Evolutionary conservation across 2,113 vertebrate species (phyloP).

Genomic region (Procavia capensis): DNA sequence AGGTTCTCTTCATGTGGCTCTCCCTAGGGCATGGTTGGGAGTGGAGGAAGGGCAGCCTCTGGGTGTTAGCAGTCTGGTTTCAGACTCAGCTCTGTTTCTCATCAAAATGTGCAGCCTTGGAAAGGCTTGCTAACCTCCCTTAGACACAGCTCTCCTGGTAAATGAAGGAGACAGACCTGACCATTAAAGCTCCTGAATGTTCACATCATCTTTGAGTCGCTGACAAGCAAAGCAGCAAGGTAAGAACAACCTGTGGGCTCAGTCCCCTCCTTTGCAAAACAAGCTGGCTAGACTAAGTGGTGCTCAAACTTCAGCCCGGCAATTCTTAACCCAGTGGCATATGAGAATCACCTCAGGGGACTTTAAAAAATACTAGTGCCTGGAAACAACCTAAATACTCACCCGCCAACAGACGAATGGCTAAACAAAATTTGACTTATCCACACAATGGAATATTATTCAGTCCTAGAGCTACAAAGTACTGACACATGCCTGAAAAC

Average conservation of each 20-base stretch:
- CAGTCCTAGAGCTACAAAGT: not conserved
- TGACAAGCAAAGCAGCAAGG: not conserved
- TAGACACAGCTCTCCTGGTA: not conserved
- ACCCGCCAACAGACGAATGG: not conserved
- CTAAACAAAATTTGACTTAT: not conserved
- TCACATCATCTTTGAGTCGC: not conserved
- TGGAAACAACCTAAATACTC: not conserved
- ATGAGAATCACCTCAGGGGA: not conserved
- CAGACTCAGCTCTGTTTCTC: not conserved
- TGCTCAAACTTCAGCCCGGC: not conserved
- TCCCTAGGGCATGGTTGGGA: not conserved
- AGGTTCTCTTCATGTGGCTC: not conserved
- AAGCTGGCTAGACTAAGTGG: not conserved
- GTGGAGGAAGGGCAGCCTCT: not conserved
- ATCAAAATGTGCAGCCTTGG: not conserved
- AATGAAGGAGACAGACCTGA: not conserved
- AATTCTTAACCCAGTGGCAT: not conserved
- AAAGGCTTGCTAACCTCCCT: not conserved
- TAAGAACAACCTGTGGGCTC: not conserved
- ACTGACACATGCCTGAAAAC: not conserved
- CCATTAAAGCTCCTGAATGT: not conserved
- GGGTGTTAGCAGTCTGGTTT: not conserved
- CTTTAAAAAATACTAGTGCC: not conserved
- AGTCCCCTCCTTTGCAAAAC: not conserved
- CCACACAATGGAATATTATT: not conserved